Percentiles rank a stretch among this genome's conserved stretches.
Conservation (phyloP, 2,888 invertebrate species). For the Lampropteryx suffumata region DNA sequence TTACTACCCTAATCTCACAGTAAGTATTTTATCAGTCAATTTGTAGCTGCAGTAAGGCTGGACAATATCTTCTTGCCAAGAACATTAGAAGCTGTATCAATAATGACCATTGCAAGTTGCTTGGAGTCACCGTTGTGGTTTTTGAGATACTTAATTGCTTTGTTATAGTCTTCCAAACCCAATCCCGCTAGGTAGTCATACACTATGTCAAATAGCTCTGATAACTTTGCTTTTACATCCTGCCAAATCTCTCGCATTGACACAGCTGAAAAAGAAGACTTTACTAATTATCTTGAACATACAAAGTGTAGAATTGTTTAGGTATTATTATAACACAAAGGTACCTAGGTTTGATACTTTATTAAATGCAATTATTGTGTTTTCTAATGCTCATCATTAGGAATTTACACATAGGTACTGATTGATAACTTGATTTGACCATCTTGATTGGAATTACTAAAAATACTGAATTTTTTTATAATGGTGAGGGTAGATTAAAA, state of each 20-base stretch:
- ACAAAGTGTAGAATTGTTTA: too few relatives aligned
- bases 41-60: conserved; percentile 39
- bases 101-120: conserved; percentile 58
- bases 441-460: too few relatives aligned
- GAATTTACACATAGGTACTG: too few relatives aligned
- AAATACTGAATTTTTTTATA: too few relatives aligned
- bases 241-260: conserved; percentile 71
- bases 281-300: too few relatives aligned
- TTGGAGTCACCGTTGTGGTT: conserved; percentile 41
- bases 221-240: conserved; percentile 57
- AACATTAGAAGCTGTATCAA: conserved; percentile 55
- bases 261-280: conserved; percentile 50
- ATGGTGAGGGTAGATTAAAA: conserved; percentile 18
- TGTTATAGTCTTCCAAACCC: conserved; percentile 63
- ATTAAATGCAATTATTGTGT: too few relatives aligned
- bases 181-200: conserved; percentile 70
- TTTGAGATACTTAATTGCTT: conserved; percentile 54
- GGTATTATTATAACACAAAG: too few relatives aligned
- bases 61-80: conserved; percentile 67
- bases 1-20: too few relatives aligned
- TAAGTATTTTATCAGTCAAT: too few relatives aligned
- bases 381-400: too few relatives aligned
- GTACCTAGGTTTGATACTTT: too few relatives aligned
- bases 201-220: conserved; percentile 65
- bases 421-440: too few relatives aligned